Evolutionary conservation across 30 jellyfish, hydroid and myxozoan species (phyloP).

Genomic region (Mastigias papua): DNA sequence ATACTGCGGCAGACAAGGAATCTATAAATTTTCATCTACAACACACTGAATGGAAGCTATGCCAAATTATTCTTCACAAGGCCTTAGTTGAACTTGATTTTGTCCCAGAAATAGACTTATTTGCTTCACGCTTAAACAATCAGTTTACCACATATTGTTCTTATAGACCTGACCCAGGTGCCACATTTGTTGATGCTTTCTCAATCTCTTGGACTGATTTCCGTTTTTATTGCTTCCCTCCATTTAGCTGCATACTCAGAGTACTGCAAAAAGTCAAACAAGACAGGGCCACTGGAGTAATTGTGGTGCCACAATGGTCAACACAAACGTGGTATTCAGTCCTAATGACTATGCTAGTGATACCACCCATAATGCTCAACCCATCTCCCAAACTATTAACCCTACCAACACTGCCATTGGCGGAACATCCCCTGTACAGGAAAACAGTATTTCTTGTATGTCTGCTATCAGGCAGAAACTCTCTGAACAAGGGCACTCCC

Average conservation of each 20-base stretch:
- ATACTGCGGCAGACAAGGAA: constrained; percentile 38
- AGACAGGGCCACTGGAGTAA: neutral
- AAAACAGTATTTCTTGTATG: neutral
- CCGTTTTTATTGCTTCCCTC: neutral
- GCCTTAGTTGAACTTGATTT: neutral
- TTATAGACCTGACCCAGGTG: neutral
- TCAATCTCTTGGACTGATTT: neutral
- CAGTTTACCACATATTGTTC: neutral
- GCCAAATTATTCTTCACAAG: neutral
- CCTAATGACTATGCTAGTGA: neutral
- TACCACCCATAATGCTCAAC: neutral
- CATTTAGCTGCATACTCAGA: neutral
- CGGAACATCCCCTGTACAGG: neutral
- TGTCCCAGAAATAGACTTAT: neutral
- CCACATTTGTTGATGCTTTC: neutral
- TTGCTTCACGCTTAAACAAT: neutral
- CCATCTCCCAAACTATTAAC: neutral
- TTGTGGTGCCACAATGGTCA: neutral
- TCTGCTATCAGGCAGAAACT: neutral
- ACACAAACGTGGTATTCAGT: neutral
- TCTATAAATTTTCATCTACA: constrained; percentile 25
- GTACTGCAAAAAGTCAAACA: neutral
- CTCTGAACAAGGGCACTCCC: neutral
- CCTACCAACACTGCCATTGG: neutral
- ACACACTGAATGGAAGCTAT: constrained; percentile 49